Conservation (phyloP, 2,888 invertebrate genomes). For the Xestia rhomboidea region DNA sequence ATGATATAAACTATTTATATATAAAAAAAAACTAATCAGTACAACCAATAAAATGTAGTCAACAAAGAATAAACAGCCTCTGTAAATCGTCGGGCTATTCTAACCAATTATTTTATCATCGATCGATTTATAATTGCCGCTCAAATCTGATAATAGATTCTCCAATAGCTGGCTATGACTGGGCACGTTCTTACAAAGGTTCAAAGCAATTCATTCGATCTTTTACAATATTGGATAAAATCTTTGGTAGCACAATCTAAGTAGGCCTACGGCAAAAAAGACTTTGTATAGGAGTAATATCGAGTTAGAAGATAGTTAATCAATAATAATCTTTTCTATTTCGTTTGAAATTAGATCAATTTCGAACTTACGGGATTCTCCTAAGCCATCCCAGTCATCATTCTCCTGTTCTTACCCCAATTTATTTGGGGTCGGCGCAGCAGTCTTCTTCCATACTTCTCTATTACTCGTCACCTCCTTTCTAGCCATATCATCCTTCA, state of each 20-base stretch:
- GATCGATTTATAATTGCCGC: constrained; percentile 63
- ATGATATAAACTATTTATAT: background rate
- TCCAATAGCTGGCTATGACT: constrained; percentile 62
- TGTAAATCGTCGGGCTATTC: constrained; percentile 36
- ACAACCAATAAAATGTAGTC: background rate
- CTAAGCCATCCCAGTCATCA: background rate
- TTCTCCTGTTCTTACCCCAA: no score
- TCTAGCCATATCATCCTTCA: background rate
- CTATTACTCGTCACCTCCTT: background rate
- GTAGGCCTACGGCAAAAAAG: constrained; percentile 17
- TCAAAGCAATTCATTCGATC: constrained; percentile 44
- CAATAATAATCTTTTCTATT: background rate
- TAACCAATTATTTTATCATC: constrained; percentile 55
- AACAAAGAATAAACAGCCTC: constrained; percentile 33
- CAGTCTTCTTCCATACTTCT: background rate
- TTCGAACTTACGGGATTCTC: background rate
- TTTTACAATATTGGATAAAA: constrained; percentile 48
- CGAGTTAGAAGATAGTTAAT: background rate
- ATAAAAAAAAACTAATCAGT: background rate
- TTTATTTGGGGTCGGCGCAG: background rate
- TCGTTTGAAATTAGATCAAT: background rate
- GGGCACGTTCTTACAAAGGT: constrained; percentile 53
- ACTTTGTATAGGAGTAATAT: constrained; percentile 15
- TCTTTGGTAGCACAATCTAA: constrained; percentile 49
- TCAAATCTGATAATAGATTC: constrained; percentile 64